phyloP scores from a whole-genome alignment of 1,140 invertebrate species.

The Drosophila athabasca region DNA sequence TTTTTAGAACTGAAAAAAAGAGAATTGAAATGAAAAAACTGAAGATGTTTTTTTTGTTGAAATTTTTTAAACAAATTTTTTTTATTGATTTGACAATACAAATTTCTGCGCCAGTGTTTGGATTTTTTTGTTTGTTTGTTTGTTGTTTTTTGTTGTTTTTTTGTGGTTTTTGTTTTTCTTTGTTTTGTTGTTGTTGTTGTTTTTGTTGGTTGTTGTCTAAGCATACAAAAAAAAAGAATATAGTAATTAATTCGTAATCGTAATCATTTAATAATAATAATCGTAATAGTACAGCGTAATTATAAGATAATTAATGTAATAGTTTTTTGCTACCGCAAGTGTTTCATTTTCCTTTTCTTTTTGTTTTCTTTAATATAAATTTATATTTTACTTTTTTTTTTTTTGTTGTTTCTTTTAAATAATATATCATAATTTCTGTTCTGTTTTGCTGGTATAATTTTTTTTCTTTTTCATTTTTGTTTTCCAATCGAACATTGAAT shows the following conservation, averaged over 20 bases:
- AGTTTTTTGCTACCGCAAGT: conserved; percentile 81
- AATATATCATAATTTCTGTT: conserved; percentile 69
- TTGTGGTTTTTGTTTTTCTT: conserved; percentile 54
- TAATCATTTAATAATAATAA: conserved; percentile 69
- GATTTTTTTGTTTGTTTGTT: conserved; percentile 40
- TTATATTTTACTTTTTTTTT: conserved; percentile 43
- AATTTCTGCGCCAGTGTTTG: conserved; percentile 70
- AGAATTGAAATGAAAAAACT: conserved; percentile 52
- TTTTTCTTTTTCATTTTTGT: conserved; percentile 44
- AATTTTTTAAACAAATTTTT: conserved; percentile 73
- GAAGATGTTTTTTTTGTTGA: conserved; percentile 41
- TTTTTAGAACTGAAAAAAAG: conserved; percentile 35
- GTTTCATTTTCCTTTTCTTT: conserved; percentile 37
- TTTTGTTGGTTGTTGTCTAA: conserved; percentile 58
- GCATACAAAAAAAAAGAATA: conserved; percentile 52
- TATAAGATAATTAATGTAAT: conserved; percentile 80
- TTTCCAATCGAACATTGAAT: conserved; percentile 74
- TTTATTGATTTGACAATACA: conserved; percentile 80
- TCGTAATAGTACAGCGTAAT: conserved; percentile 79
- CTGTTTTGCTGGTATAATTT: conserved; percentile 22
- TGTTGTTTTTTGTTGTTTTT: conserved; percentile 20
- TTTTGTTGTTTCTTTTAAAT: conserved; percentile 49
- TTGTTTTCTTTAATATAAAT: conserved; percentile 53
- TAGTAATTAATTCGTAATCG: conserved; percentile 63
- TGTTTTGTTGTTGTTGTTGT: conserved; percentile 47